phyloP scores from a whole-genome alignment of 2,113 vertebrate species.

The Malurus cyaneus region DNA sequence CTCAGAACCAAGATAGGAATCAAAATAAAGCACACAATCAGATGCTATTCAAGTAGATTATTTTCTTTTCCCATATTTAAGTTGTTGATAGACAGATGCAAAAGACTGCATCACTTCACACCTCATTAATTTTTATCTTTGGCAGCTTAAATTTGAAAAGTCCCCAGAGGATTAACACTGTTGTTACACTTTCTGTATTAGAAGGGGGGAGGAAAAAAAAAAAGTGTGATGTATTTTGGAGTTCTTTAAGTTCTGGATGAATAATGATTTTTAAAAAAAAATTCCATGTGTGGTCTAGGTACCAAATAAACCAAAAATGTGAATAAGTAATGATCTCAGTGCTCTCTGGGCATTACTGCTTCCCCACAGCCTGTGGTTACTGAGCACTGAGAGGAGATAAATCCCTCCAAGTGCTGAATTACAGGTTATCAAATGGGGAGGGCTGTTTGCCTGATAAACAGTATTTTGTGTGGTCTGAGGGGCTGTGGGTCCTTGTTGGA shows the following conservation, averaged over 20 bases:
- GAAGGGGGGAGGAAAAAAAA: fast-evolving
- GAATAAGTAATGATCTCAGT: not conserved
- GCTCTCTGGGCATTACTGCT: not conserved
- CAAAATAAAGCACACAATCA: conserved; percentile 52
- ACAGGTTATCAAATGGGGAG: not conserved
- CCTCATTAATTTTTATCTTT: conserved; percentile 51
- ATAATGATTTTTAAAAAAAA: not conserved
- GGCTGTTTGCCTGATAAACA: not conserved
- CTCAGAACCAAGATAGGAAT: conserved; percentile 27
- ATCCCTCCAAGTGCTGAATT: conserved; percentile 31
- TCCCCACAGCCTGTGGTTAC: not conserved
- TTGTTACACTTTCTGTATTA: not conserved
- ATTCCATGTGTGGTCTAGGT: not conserved
- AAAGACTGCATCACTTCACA: conserved; percentile 8
- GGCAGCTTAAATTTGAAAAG: conserved; percentile 3
- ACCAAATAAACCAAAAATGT: not conserved
- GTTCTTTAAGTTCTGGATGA: not conserved
- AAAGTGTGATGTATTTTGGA: not conserved
- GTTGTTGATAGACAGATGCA: conserved; percentile 47
- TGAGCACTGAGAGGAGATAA: not conserved
- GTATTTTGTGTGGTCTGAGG: conserved; percentile 14
- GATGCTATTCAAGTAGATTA: conserved; percentile 47
- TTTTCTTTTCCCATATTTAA: conserved; percentile 52
- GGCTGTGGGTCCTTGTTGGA: not conserved
- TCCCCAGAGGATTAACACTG: conserved; percentile 9